phyloP scores from a whole-genome alignment of 2,113 vertebrate genomes.

The Jacana jacana region DNA sequence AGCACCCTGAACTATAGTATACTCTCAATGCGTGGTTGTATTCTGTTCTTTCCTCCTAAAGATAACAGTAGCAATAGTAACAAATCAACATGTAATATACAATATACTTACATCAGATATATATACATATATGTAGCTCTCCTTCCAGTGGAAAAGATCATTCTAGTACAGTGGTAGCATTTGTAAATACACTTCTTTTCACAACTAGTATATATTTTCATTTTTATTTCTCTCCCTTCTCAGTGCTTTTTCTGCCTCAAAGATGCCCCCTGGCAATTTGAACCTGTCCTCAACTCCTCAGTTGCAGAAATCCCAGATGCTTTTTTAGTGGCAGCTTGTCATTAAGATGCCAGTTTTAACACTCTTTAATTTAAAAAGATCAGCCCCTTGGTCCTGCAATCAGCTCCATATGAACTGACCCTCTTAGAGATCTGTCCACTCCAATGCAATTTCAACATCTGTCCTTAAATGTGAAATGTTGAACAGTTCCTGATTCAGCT shows the following conservation, averaged over 20 bases:
- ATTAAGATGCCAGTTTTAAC: conserved; percentile 56
- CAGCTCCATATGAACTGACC: conserved; percentile 32
- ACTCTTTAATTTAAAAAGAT: conserved; percentile 47
- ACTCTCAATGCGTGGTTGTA: neutral
- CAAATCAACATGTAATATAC: neutral
- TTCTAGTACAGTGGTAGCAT: neutral
- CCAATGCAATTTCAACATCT: neutral
- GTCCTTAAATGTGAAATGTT: neutral
- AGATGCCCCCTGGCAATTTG: conserved; percentile 44
- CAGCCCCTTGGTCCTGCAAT: conserved; percentile 6
- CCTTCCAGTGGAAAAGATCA: neutral
- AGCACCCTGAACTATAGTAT: neutral
- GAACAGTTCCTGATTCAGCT: neutral
- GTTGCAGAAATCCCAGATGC: conserved; percentile 46
- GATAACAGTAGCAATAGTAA: neutral
- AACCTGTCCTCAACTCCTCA: conserved; percentile 48
- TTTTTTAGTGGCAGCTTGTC: conserved; percentile 50
- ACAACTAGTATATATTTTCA: neutral
- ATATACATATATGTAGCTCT: neutral
- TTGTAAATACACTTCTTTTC: neutral
- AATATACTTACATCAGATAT: neutral
- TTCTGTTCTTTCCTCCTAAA: neutral
- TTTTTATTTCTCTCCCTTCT: conserved; percentile 9
- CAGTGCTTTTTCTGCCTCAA: conserved; percentile 37
- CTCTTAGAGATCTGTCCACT: conserved; percentile 22